Evolutionary conservation across 2,888 invertebrate genomes (phyloP).

Genomic region (Abscondita cerata): DNA sequence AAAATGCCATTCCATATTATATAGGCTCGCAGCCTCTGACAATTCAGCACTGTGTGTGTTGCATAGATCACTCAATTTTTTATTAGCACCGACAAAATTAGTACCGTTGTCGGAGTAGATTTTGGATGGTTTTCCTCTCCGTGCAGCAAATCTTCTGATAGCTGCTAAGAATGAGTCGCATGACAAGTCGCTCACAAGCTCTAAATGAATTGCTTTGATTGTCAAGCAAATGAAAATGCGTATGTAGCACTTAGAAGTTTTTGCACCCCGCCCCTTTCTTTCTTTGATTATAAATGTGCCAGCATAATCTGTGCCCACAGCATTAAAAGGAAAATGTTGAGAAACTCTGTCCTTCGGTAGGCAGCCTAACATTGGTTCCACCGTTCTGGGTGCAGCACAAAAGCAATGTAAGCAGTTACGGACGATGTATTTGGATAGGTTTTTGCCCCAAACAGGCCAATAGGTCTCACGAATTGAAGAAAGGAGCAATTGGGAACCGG

Average conservation of each 20-base stretch:
- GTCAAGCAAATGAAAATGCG: constrained; percentile 40
- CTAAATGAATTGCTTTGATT: constrained; percentile 37
- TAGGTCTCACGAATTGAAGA: constrained; percentile 21
- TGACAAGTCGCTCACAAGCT: constrained; percentile 31
- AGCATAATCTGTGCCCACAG: constrained; percentile 42
- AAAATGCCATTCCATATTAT: constrained; percentile 41
- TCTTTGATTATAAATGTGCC: constrained; percentile 43
- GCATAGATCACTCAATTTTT: too few relatives aligned
- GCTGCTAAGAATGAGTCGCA: constrained; percentile 32
- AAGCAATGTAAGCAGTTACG: constrained; percentile 39
- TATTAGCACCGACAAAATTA: constrained; percentile 38
- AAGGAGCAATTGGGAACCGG: constrained; percentile 31
- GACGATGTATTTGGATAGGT: constrained; percentile 32
- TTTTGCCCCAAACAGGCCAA: constrained; percentile 42
- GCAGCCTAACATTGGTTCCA: constrained; percentile 41
- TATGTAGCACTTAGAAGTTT: constrained; percentile 36
- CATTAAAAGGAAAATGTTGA: constrained; percentile 38
- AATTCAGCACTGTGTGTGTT: too few relatives aligned
- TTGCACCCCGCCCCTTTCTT: constrained; percentile 35
- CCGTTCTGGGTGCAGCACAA: constrained; percentile 30
- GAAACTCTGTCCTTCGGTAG: constrained; percentile 39
- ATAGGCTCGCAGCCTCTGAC: too few relatives aligned
- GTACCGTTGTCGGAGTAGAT: constrained; percentile 39
- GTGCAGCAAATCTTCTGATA: constrained; percentile 35
- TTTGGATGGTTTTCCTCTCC: constrained; percentile 35